Conservation (phyloP, 2,888 invertebrate species). For the Coenonympha glycerion region DNA sequence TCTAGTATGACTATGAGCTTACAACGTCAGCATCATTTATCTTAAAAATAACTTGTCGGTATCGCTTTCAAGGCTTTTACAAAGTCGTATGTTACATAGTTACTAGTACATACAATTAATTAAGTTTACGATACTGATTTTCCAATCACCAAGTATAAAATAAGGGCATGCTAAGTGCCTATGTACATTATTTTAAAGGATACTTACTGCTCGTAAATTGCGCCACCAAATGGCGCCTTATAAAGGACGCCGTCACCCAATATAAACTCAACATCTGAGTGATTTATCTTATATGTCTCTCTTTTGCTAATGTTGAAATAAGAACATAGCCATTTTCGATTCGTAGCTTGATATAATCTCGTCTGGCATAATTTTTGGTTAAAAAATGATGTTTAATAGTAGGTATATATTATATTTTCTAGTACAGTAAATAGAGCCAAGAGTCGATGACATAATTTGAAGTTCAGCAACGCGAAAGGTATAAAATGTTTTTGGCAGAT, state of each 20-base stretch:
- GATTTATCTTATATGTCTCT: slow-evolving; percentile 9
- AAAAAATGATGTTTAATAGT: too few species aligned
- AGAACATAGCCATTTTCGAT: slow-evolving; percentile 16
- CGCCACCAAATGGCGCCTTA: slow-evolving; percentile 11
- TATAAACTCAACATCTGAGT: slow-evolving; percentile 16
- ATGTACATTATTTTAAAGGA: background rate
- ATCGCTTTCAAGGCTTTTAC: too few species aligned
- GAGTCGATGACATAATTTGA: too few species aligned
- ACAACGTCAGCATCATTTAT: too few species aligned
- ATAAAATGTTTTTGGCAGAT: background rate
- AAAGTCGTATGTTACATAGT: background rate
- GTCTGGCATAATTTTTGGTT: too few species aligned
- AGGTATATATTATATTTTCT: too few species aligned
- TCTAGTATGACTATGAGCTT: too few species aligned
- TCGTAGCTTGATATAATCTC: too few species aligned
- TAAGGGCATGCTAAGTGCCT: background rate
- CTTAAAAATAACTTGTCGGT: too few species aligned
- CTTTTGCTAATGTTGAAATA: slow-evolving; percentile 14
- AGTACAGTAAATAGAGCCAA: too few species aligned
- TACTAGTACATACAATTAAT: background rate
- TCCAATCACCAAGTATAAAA: background rate
- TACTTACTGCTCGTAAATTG: background rate
- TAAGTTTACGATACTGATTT: background rate
- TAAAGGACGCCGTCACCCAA: slow-evolving; percentile 16
- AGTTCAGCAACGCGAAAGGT: background rate